phyloP scores from a whole-genome alignment of 2,888 invertebrate genomes.

The Hedychridium roseum region DNA sequence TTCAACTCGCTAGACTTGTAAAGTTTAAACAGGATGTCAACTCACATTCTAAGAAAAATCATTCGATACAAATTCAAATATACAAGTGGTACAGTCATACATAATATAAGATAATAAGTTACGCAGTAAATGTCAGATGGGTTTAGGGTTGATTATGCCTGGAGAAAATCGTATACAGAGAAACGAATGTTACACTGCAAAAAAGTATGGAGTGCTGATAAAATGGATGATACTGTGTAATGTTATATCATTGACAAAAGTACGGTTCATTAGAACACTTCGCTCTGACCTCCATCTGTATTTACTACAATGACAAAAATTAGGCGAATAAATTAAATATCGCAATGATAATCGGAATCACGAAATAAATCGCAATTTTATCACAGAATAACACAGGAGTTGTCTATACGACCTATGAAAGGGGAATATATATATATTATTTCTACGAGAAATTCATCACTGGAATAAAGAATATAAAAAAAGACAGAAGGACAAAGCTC shows the following conservation, averaged over 20 bases:
- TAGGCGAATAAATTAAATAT: slow-evolving; percentile 39
- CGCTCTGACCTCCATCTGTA: slow-evolving; percentile 31
- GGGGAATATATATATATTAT: not conserved
- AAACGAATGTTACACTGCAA: not conserved
- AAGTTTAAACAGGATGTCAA: slow-evolving; percentile 28
- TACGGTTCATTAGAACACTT: not conserved
- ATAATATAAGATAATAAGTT: slow-evolving; percentile 34
- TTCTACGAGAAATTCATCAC: not conserved
- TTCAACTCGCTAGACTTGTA: slow-evolving; percentile 15
- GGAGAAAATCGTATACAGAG: no score
- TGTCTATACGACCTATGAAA: slow-evolving; percentile 2
- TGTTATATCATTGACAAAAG: no score
- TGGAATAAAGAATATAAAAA: no score
- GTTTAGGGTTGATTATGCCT: no score
- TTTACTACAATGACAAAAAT: slow-evolving; percentile 40
- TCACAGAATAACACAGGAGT: slow-evolving; percentile 46
- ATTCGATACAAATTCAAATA: slow-evolving; percentile 34
- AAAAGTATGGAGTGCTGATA: not conserved
- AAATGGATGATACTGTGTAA: no score
- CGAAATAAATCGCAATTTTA: slow-evolving; percentile 36
- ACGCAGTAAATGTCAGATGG: slow-evolving; percentile 36
- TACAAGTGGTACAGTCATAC: slow-evolving; percentile 41
- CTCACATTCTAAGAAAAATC: slow-evolving; percentile 8
- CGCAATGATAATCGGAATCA: slow-evolving; percentile 35
- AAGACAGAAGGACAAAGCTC: no score